These are phyloP conservation scores for Drosophila sproati DNA, from an alignment of 1,140 invertebrate species.

Conservation along the genomic window DNA sequence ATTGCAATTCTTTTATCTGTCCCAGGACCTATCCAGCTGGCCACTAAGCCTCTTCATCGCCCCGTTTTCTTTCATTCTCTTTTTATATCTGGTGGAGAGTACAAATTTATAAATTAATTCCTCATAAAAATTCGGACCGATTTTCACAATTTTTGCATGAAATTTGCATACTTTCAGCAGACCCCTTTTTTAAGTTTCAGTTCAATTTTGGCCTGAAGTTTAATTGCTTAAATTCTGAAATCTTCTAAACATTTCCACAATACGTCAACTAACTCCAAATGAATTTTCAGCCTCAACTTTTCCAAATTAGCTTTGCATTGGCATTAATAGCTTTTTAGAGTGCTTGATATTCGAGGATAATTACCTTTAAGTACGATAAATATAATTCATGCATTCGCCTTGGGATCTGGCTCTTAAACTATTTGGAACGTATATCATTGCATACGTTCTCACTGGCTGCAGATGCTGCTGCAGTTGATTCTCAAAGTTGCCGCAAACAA, in stretches of 20 bases:
- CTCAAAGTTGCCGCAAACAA: constrained; percentile 35
- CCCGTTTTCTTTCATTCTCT: constrained; percentile 6
- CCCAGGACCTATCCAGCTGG: constrained; percentile 21
- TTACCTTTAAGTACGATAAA: neutral
- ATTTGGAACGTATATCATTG: constrained; percentile 1
- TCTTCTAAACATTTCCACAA: too few species aligned
- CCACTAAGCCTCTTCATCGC: constrained; percentile 23
- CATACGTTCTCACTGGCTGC: neutral
- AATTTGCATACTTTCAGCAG: neutral
- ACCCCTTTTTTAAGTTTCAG: neutral
- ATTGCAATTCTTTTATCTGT: constrained; percentile 55
- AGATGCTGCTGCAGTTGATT: constrained; percentile 9
- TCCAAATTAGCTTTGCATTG: too few species aligned
- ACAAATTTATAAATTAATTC: constrained; percentile 20
- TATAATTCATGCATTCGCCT: neutral
- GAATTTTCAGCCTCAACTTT: too few species aligned
- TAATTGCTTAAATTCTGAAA: too few species aligned
- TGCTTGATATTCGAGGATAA: neutral
- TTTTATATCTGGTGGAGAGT: neutral
- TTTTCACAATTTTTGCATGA: neutral
- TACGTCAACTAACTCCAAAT: too few species aligned
- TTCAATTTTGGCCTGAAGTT: too few species aligned
- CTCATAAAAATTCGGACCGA: neutral
- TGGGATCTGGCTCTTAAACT: neutral
- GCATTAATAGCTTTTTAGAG: too few species aligned